Conservation (phyloP, 2,888 invertebrate genomes). For the Torymus tubicola region DNA sequence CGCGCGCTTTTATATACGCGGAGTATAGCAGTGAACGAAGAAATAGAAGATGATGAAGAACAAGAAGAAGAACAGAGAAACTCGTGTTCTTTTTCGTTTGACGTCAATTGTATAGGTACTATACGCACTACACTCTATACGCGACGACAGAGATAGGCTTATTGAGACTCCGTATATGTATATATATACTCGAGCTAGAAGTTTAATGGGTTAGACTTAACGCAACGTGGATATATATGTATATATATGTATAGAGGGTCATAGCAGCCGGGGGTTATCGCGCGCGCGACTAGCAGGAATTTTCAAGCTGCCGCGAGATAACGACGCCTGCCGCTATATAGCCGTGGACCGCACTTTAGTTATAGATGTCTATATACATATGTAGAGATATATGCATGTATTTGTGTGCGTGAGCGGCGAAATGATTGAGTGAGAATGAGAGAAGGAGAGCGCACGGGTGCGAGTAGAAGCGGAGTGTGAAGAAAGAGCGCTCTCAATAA, state of each 20-base stretch:
- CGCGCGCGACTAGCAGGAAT: constrained; percentile 70
- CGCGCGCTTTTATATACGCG: too few relatives aligned
- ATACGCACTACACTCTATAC: too few relatives aligned
- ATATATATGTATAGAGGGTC: constrained; percentile 18
- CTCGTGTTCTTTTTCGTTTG: constrained; percentile 74
- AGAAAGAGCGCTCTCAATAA: too few relatives aligned
- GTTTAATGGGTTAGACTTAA: constrained; percentile 73
- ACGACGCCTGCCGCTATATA: constrained; percentile 49
- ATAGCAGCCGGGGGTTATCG: constrained; percentile 68
- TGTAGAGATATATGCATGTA: too few relatives aligned
- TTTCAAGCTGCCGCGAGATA: constrained; percentile 71
- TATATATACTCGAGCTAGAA: constrained; percentile 58
- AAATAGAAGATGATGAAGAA: constrained; percentile 45
- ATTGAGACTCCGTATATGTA: not conserved
- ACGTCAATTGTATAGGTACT: constrained; percentile 76
- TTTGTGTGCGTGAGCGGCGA: too few relatives aligned
- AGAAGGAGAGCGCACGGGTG: too few relatives aligned
- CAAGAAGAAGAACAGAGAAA: constrained; percentile 60
- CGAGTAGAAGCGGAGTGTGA: too few relatives aligned
- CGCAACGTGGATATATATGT: not conserved
- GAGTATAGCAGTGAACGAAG: constrained; percentile 10
- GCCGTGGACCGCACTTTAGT: too few relatives aligned
- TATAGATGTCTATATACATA: too few relatives aligned
- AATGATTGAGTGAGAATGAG: too few relatives aligned
- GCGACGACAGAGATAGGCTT: constrained; percentile 60